Conservation (phyloP, 1,140 invertebrate genomes). For the Mizuhopecten yessoensis region DNA sequence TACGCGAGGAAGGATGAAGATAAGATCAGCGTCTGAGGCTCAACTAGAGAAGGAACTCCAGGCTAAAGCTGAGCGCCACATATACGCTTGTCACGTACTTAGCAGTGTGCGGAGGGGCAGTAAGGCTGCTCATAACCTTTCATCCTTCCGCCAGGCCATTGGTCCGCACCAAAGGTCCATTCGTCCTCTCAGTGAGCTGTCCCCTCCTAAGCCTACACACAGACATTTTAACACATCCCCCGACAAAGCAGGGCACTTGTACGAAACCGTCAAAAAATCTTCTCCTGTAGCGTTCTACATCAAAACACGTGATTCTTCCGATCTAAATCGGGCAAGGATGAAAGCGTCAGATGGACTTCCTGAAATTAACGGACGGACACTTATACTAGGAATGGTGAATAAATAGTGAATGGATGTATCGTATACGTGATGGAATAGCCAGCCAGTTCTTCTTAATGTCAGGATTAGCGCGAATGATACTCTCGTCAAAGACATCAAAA, state of each 20-base stretch:
- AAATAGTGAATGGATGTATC: background rate
- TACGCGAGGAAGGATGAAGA: conserved; percentile 40
- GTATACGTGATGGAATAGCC: background rate
- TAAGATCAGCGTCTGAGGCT: background rate
- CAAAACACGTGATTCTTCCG: conserved; percentile 53
- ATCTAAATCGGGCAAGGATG: background rate
- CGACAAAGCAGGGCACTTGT: conserved; percentile 47
- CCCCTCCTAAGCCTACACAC: conserved; percentile 49
- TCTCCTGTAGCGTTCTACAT: conserved; percentile 54
- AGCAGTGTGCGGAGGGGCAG: conserved; percentile 58
- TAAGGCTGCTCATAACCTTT: conserved; percentile 56
- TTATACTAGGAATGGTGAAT: conserved; percentile 48
- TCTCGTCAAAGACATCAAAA: background rate
- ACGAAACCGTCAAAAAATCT: conserved; percentile 53
- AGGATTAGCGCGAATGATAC: background rate
- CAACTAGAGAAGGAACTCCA: conserved; percentile 53
- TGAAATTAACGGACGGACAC: conserved; percentile 59
- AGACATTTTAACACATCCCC: background rate
- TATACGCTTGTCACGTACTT: conserved; percentile 59
- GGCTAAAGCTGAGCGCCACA: conserved; percentile 57
- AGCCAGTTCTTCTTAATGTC: background rate
- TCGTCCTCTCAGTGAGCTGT: background rate
- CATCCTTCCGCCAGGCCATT: conserved; percentile 53
- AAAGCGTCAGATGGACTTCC: conserved; percentile 51
- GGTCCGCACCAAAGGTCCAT: conserved; percentile 41